phyloP scores from a whole-genome alignment of 1,140 invertebrate species.

The Drosophila persimilis region DNA sequence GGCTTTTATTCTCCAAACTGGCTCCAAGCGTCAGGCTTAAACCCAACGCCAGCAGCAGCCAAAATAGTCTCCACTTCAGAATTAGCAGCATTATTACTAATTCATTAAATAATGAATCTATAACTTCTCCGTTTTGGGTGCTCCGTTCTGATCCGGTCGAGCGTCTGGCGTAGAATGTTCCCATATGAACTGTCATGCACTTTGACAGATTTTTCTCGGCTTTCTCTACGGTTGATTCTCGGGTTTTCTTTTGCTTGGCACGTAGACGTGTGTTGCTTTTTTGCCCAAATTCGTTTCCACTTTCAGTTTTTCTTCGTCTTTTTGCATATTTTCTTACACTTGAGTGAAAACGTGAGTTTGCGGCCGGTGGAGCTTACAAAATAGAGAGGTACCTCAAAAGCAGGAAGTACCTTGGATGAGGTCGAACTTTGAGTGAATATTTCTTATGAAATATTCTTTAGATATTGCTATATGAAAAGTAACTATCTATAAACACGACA shows the following conservation, averaged over 20 bases:
- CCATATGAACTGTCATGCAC: constrained; percentile 21
- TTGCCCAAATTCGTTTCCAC: constrained; percentile 42
- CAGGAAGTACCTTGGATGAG: constrained; percentile 52
- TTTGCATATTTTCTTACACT: constrained; percentile 35
- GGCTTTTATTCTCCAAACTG: constrained; percentile 57
- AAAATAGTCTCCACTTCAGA: constrained; percentile 32
- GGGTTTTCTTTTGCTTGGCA: constrained; percentile 36
- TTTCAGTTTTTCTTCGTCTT: constrained; percentile 21
- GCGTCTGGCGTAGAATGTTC: constrained; percentile 48
- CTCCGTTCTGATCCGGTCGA: constrained; percentile 23
- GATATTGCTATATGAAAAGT: too few relatives aligned
- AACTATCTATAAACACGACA: too few relatives aligned
- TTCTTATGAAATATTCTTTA: constrained; percentile 11
- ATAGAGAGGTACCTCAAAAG: constrained; percentile 28
- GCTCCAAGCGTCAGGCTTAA: constrained; percentile 13
- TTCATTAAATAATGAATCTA: constrained; percentile 30
- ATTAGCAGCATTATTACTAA: not conserved
- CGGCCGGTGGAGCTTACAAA: too few relatives aligned
- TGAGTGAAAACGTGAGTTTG: constrained; percentile 64
- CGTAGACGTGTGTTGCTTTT: constrained; percentile 56
- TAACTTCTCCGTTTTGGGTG: constrained; percentile 4
- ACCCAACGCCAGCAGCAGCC: constrained; percentile 23
- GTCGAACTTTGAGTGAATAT: constrained; percentile 2
- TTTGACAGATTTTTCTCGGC: constrained; percentile 58
- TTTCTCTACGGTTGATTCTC: constrained; percentile 47